Percentiles rank a stretch among this genome's conserved stretches.
phyloP scores from a whole-genome alignment of 1,140 invertebrate genomes.

The Latrodectus geometricus region DNA sequence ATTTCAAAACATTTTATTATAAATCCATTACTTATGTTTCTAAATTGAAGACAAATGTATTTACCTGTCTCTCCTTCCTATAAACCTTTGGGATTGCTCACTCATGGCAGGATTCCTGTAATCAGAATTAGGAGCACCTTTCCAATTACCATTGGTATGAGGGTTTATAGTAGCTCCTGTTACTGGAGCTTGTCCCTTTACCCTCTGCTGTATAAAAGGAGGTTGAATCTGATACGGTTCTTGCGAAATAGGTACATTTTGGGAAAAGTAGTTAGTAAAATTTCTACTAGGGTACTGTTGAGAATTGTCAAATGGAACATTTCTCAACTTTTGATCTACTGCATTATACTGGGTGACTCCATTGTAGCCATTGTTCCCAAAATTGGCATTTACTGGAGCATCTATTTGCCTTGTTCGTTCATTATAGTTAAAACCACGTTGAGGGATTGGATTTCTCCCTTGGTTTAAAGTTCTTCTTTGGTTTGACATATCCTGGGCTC shows the following conservation, averaged over 20 bases:
- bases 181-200: constrained; percentile 20
- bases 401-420: neutral
- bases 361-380: neutral
- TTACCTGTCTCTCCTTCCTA: constrained; percentile 20
- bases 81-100: neutral
- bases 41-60: too few species aligned
- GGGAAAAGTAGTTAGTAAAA: constrained; percentile 16
- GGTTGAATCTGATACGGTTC: constrained; percentile 53
- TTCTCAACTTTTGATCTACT: constrained; percentile 10
- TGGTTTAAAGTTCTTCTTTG: constrained; percentile 7
- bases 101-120: neutral
- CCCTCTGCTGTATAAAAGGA: neutral
- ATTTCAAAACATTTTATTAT: too few species aligned
- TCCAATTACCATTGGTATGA: constrained; percentile 20
- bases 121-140: constrained; percentile 26
- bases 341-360: constrained; percentile 10
- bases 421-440: constrained; percentile 26
- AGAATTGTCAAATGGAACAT: neutral
- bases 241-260: neutral
- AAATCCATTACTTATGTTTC: too few species aligned
- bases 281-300: neutral
- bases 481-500: constrained; percentile 10
- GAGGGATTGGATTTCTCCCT: constrained; percentile 5
- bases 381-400: neutral
- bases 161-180: constrained; percentile 2